Evolutionary conservation across 2,888 invertebrate genomes (phyloP), one percentile per base, ranked within the genome.

Genomic region (Tupiocoris notatus): DNA sequence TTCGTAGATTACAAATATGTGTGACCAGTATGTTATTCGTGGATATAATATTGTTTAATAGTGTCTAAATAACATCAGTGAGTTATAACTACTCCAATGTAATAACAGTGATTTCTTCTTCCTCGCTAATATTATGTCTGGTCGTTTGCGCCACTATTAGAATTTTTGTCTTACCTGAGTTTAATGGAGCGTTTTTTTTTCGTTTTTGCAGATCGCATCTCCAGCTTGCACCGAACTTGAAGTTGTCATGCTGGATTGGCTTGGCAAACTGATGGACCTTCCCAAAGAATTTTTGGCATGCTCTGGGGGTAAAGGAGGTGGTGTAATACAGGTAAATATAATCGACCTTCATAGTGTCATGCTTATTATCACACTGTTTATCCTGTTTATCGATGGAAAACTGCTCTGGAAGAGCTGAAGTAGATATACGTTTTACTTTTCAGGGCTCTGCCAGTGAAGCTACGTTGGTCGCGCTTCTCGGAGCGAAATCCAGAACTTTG

Each of bases 181-280:
- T n/a, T n/a, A n/a, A n/a, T n/a, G n/a, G n/a, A n/a, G n/a, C n/a
- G n/a, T n/a, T n/a, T n/a, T n/a, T n/a, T 39, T 12, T 39, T 12
- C 39, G 12, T 39, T 39, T 39, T 65, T 79, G 18, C 83, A 94
- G 94, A 94, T 94, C 80, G 91, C 96, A 0, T 95, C 95, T 85
- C 97, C 97, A 0, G 96, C 96, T 0, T 97, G 96, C 83, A 97
- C 97, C 0, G 97, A 98, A 84, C 86, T 98, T 76, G 97, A 97
- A 85, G 95, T 96, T 0, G 91, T 95, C 21, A 96, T 95, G 92
- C 85, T 97, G 82, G 95, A 98, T 85, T 98, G 97, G 98, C 85
- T 98, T 80, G 97, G 95, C 61, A 94, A 96, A 86, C 93, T 96
- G 91, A 83, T 98, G 74, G 91, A 92, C 0, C 86, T 98, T 2